Conservation (phyloP, 2,888 invertebrate genomes). For the Callyntrura sp. region DNA sequence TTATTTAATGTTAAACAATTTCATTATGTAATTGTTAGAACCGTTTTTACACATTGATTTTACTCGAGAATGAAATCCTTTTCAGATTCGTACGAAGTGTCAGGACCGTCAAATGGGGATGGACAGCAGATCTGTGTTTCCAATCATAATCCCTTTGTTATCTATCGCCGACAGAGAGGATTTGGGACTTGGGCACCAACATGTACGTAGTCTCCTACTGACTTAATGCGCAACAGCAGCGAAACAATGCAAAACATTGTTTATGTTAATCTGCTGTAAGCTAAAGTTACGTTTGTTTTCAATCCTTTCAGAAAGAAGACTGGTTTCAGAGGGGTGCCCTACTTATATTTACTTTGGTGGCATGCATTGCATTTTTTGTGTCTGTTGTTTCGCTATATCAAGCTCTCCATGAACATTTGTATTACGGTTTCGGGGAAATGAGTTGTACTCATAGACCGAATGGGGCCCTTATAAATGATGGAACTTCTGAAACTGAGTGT, state of each 20-base stretch:
- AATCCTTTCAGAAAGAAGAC: background rate
- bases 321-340: slow-evolving; percentile 15
- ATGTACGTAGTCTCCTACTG: background rate
- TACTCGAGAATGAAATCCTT: no score
- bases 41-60: no score
- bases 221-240: background rate
- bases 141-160: slow-evolving; percentile 31
- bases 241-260: no score
- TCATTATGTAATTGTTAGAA: no score
- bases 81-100: slow-evolving; percentile 8
- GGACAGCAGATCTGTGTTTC: background rate
- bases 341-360: background rate
- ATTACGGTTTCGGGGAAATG: slow-evolving; percentile 28
- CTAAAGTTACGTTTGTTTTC: background rate
- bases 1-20: no score
- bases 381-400: slow-evolving; percentile 28
- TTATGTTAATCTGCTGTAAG: no score
- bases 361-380: background rate
- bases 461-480: background rate
- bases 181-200: background rate
- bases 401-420: background rate
- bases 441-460: background rate
- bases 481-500: no score
- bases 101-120: background rate
- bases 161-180: background rate